Base-by-base conservation (phyloP, 2,888 invertebrate genomes). In the Hyppa rectilinea region DNA sequence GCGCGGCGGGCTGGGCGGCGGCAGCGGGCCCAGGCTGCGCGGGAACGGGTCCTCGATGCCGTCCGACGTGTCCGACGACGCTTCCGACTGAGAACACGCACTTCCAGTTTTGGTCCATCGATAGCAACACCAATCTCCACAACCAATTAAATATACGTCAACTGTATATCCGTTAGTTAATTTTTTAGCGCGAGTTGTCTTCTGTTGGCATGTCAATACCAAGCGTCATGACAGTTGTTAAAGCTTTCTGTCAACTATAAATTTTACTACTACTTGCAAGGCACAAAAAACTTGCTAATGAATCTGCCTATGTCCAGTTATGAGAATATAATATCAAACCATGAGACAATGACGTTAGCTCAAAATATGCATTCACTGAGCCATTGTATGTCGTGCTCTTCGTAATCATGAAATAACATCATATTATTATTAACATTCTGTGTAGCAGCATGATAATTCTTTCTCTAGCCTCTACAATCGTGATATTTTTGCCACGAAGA, bases 1-100 rank as follows among this genome's bases (percentile, higher is more conserved):
- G 71, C 97, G 96, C 14, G 97, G 97, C 29, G 97, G 97, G 87
- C 97, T 97, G 20, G 97, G 92, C 53, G 97, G 90, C 74, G 96
- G 96, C 74, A 96, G 86, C 17, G 96, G 93, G 50, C 96, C 96
- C 67, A 95, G 91, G 43, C 90, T 88, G 17, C 90, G 89, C 29
- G 97, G 97, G 94, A 97, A 97, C 83, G 96, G 96, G 88, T 97
- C 97, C 81, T 96, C 96, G 76, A 97, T 89, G 79, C 97, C 97
- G 89, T 97, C 97, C 55, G 97, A 97, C 60, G 95, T 92, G 80
- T 95, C 95, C 67, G 95, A 95, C 36, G 94, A 94, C 45, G 88
- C 90, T 76, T 92, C 93, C 85, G 92, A 93, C 90, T 93, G 81
- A 14, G 47, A 60, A 36, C 66, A 71, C 26, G 26, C 31, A 50